Evolutionary conservation across 2,113 vertebrate genomes (phyloP), one percentile per base, ranked within the genome.

Genomic region (Plectropomus leopardus): DNA sequence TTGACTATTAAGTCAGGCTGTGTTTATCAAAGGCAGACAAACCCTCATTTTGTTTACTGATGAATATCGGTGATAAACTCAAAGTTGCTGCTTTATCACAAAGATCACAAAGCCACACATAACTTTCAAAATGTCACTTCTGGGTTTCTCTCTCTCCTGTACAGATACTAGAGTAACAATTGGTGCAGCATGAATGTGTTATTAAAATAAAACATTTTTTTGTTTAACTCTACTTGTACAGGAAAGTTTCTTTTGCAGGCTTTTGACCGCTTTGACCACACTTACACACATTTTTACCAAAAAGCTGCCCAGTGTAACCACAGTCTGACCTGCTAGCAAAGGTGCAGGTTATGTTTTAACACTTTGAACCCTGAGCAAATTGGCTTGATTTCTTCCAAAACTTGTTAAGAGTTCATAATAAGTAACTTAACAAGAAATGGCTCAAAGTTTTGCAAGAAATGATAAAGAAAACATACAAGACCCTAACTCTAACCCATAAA

Each of bases 31-130:
- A 30, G 24, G 7, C 0, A 30, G n/a, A n/a, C 11, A 0, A 0
- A 2, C 48, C 4, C n/a, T 63, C 14, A 9, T 40, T 15, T 4
- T 63, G 50, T 71, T 73, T 45, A 53, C 50, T 58, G 53, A 68
- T 73, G 24, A 40, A 58, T 30, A 30, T 1, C 26, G 24, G n/a
- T 17, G 77, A 72, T 66, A 17, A 50, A 71, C 28, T 45, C 48
- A 36, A 57, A 40, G 44, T 15, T 4, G 4, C 45, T 24, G 36
- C 26, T 64, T 34, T 24, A 24, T 45, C 40, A n/a, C 14, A 11
- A 40, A 26, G 7, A 53, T 61, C 28, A 42, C 17, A 5, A 21
- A 48, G 8, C 3, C 4, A 40, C 13, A 40, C 34, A 2, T 4
- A 15, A n/a, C 4, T 24, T 42, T 60, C 10, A 50, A 50, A 70